Evolutionary conservation across 2,113 vertebrate species (phyloP).

Genomic region (Acanthochromis polyacanthus): DNA sequence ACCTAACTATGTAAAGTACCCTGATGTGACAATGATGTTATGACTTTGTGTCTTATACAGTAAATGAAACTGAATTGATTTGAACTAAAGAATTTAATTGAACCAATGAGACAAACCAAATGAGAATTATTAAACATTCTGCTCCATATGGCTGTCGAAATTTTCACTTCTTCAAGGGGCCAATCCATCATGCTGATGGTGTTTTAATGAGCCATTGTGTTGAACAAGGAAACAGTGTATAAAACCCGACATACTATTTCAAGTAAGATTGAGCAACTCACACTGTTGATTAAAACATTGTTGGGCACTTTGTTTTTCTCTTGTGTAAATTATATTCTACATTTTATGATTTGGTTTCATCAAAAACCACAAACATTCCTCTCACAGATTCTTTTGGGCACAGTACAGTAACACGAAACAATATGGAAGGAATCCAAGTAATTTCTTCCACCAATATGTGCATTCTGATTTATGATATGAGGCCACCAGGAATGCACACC

Average conservation of each 20-base stretch:
- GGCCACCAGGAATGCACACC: not conserved
- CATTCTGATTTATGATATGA: not conserved
- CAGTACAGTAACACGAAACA: not conserved
- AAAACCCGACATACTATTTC: slow-evolving; percentile 29
- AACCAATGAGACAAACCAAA: not conserved
- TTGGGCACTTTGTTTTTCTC: slow-evolving; percentile 11
- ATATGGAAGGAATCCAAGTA: not conserved
- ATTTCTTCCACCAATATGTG: not conserved
- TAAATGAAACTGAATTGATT: no score
- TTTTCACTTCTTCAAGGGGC: slow-evolving; percentile 12
- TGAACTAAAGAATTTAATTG: not conserved
- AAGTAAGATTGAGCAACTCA: slow-evolving; percentile 35
- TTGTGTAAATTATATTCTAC: slow-evolving; percentile 19
- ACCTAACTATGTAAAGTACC: no score
- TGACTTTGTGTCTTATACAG: no score
- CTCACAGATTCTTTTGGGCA: not conserved
- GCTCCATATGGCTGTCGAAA: not conserved
- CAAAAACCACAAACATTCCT: slow-evolving; percentile 45
- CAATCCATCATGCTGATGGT: slow-evolving; percentile 25
- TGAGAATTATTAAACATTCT: not conserved
- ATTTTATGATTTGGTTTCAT: slow-evolving; percentile 14
- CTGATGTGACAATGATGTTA: no score
- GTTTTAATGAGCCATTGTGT: slow-evolving; percentile 49
- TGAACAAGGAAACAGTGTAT: slow-evolving; percentile 19
- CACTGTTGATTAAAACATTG: not conserved